Evolutionary conservation across 2,113 vertebrate species (phyloP).

Genomic region (Pipa parva): DNA sequence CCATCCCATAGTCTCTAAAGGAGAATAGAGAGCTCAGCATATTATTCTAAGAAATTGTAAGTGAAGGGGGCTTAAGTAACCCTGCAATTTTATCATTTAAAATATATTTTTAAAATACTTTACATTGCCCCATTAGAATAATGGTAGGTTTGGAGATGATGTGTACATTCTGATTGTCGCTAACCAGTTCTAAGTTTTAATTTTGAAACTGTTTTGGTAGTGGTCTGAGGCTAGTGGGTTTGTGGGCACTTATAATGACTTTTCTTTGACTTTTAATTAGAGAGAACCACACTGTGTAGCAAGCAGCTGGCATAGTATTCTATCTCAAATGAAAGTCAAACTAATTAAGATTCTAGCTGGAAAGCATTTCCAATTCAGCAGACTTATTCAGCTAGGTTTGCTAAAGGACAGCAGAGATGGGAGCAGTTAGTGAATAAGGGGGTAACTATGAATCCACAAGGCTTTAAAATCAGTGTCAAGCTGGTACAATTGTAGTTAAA

Average conservation of each 20-base stretch:
- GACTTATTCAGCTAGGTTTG: slow-evolving; percentile 64
- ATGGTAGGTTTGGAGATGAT: no score
- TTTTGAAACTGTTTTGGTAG: slow-evolving; percentile 9
- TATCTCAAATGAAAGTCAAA: slow-evolving; percentile 72
- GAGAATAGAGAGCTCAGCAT: no score
- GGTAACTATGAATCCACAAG: slow-evolving; percentile 64
- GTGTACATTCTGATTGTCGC: no score
- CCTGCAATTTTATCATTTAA: no score
- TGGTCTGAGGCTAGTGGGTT: slow-evolving; percentile 17
- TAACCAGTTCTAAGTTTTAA: background rate
- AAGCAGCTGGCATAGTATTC: slow-evolving; percentile 72
- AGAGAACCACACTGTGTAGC: slow-evolving; percentile 64
- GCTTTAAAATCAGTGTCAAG: slow-evolving; percentile 10
- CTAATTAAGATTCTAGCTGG: slow-evolving; percentile 74
- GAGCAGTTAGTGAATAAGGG: slow-evolving; percentile 59
- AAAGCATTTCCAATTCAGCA: slow-evolving; percentile 62
- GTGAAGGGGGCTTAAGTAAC: no score
- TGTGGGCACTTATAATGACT: slow-evolving; percentile 55
- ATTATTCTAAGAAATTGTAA: no score
- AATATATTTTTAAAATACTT: no score
- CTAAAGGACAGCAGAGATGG: slow-evolving; percentile 64
- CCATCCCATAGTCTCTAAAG: no score
- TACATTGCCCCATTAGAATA: no score
- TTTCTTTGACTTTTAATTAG: slow-evolving; percentile 72
- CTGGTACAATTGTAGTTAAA: background rate